phyloP scores from a whole-genome alignment of 2,888 invertebrate species.

The Polia nebulosa region DNA sequence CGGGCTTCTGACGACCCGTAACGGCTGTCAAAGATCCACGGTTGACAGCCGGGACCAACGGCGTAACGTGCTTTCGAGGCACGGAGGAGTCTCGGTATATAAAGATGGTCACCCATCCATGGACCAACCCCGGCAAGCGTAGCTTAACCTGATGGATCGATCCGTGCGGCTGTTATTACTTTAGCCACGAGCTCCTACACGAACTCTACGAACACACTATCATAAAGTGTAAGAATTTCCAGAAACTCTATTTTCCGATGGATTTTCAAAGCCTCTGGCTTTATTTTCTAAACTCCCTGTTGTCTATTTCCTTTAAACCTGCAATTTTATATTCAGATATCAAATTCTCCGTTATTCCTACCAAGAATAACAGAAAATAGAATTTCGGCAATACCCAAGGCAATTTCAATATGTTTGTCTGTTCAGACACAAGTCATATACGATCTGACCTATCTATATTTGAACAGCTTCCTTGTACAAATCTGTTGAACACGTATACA shows the following conservation, averaged over 20 bases:
- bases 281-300: conserved; percentile 22
- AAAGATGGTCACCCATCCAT: too few relatives aligned
- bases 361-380: conserved; percentile 47
- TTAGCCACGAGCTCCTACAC: too few relatives aligned
- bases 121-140: too few relatives aligned
- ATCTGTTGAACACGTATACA: conserved; percentile 48
- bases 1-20: too few relatives aligned
- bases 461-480: conserved; percentile 61
- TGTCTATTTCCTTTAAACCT: conserved; percentile 50
- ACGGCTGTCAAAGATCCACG: too few relatives aligned
- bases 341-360: conserved; percentile 32
- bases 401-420: conserved; percentile 46
- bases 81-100: too few relatives aligned
- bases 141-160: too few relatives aligned
- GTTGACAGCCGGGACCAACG: too few relatives aligned
- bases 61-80: too few relatives aligned
- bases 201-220: background rate
- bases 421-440: conserved; percentile 38
- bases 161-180: too few relatives aligned
- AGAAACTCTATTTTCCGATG: background rate
- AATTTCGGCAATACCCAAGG: conserved; percentile 35
- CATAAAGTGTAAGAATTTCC: conserved; percentile 18
- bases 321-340: conserved; percentile 51
- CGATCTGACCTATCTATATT: conserved; percentile 59
- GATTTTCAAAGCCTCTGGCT: conserved; percentile 16